These are phyloP conservation scores for Seira musarum DNA, from an alignment of 2,888 invertebrate genomes.

Conservation along the genomic window DNA sequence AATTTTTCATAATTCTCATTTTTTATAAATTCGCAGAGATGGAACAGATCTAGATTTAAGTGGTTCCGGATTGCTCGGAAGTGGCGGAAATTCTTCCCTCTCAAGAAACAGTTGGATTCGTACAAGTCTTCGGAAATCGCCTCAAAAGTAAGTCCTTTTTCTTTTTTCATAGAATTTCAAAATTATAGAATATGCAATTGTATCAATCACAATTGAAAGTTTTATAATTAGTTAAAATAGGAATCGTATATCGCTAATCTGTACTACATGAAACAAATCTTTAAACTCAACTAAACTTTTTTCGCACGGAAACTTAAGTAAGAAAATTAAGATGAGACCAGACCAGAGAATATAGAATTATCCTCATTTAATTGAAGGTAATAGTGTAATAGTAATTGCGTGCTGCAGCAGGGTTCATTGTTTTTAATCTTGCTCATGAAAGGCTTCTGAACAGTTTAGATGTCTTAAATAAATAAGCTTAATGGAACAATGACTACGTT, in stretches of 20 bases:
- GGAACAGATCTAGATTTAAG: conserved; percentile 52
- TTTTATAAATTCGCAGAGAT: conserved; percentile 49
- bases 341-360: neutral
- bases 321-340: no score
- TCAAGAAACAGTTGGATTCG: conserved; percentile 86
- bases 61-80: conserved; percentile 50
- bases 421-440: neutral
- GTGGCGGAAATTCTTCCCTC: conserved; percentile 52
- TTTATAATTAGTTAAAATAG: no score
- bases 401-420: neutral
- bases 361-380: neutral
- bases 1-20: no score
- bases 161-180: neutral
- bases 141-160: conserved; percentile 79
- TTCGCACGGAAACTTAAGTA: neutral
- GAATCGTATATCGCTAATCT: no score
- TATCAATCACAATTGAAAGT: neutral
- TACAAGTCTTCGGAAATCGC: conserved; percentile 86
- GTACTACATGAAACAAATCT: no score
- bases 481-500: neutral
- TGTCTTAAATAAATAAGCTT: neutral
- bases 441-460: no score
- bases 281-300: neutral
- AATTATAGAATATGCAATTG: neutral
- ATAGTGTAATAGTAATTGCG: no score